A percentile compares a stretch with the other conserved stretches of the same genome.
phyloP scores from a whole-genome alignment of 2,797 vertebrate species.

The Linurgus olivaceus region DNA sequence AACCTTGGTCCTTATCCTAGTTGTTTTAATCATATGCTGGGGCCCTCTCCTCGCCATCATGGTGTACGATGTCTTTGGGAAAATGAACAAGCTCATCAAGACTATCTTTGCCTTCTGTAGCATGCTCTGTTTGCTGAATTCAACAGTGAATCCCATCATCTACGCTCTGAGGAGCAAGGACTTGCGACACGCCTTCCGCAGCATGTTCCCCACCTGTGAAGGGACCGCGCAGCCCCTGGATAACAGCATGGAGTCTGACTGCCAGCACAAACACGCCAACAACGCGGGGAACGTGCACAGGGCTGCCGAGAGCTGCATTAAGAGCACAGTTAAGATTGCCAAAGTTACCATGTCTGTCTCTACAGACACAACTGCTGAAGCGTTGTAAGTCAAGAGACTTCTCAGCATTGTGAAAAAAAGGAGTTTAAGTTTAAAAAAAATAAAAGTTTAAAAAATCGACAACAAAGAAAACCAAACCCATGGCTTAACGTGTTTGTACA shows the following conservation, averaged over 20 bases:
- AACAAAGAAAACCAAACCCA: conserved; percentile 57
- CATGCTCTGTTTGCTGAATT: conserved; percentile 98
- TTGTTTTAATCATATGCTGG: conserved; percentile 98
- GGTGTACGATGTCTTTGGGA: conserved; percentile 99
- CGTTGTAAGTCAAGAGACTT: conserved; percentile 79
- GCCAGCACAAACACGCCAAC: conserved; percentile 89
- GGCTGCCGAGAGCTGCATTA: conserved; percentile 96
- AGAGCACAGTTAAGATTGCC: conserved; percentile 99
- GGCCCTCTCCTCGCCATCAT: conserved; percentile 96
- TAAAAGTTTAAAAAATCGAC: not conserved
- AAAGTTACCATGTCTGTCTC: conserved; percentile 99
- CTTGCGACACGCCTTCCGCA: conserved; percentile 94
- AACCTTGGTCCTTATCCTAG: conserved; percentile 97
- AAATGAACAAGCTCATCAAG: conserved; percentile 96
- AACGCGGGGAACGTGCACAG: conserved; percentile 87
- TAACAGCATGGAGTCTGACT: conserved; percentile 98
- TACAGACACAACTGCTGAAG: conserved; percentile 97
- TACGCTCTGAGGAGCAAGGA: conserved; percentile 98
- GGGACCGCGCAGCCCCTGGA: conserved; percentile 90
- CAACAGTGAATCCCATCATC: conserved; percentile 98
- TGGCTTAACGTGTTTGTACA: conserved; percentile 67
- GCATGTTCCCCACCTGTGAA: conserved; percentile 90
- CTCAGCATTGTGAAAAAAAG: conserved; percentile 15
- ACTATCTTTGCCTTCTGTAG: conserved; percentile 98
- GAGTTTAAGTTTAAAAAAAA: conserved; percentile 1